Evolutionary conservation across 2,888 invertebrate genomes (phyloP), one percentile per base, ranked within the genome.

Genomic region (Apodemia hepburni): DNA sequence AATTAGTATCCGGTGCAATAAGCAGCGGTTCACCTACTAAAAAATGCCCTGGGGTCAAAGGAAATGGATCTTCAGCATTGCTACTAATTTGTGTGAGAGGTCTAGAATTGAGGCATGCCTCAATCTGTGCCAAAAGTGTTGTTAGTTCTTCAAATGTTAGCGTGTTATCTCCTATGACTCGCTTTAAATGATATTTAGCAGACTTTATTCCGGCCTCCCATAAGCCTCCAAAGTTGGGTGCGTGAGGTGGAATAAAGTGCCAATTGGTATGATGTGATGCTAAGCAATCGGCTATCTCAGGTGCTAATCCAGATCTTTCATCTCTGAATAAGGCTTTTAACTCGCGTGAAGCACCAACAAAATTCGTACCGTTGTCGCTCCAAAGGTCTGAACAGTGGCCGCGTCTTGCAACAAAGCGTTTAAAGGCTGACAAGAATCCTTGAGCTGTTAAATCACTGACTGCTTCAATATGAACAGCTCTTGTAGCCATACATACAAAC

Each of bases 371-470:
- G 38, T 65, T 62, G 11, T 65, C 65, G 27, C 65, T 65, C 60
- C 62, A 62, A 3, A 65, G 29, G 47, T 65, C 35, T 12, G 45
- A 59, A 63, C 63, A 62, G 38, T 62, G 62, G 3, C 68, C 69
- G 27, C 69, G 38, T 45, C 66, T 45, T 3, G 66, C 38, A 2
- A 63, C 59, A 58, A 68, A 64, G 3, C 65, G 51, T 27, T 58
- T 61, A 17, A 66, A 69, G 6, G 66, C 68, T 6, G 65, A 63
- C 3, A 68, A 42, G 38, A 68, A 68, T 2, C 68, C 69, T 60
- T 73, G 66, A 1, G 74, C 65, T 8, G 71, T 67, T 4, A 76
- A 12, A 35, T 66, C 66, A 27, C 64, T 66, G n/a, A 70, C 65
- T 3, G 62, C 64, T 27, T 70, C 67, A 2, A 69, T 42, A 42